Conservation (phyloP, 1,140 invertebrate genomes). For the Delia radicum region DNA sequence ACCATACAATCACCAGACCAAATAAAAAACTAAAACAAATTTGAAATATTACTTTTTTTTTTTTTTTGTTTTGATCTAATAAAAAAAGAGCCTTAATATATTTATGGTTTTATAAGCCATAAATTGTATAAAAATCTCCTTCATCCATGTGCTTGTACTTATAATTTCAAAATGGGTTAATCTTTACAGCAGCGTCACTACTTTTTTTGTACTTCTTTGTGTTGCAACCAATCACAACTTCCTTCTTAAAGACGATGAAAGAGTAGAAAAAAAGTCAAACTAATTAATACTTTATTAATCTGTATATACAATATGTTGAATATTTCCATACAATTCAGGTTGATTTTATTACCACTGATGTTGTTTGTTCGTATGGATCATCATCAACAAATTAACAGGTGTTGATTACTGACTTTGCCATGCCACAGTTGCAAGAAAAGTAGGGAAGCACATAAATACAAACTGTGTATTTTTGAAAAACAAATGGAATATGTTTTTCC, state of each 20-base stretch:
- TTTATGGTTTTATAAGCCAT: conserved; percentile 5
- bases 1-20: too few relatives aligned
- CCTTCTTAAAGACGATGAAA: not conserved
- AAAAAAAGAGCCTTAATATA: not conserved
- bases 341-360: not conserved
- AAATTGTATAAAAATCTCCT: not conserved
- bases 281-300: conserved; percentile 15
- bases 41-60: conserved; percentile 5
- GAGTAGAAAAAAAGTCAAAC: not conserved
- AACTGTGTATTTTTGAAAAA: too few relatives aligned
- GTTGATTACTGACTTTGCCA: not conserved
- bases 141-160: not conserved
- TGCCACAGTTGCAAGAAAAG: not conserved
- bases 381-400: not conserved
- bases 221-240: conserved; percentile 1
- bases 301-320: too few relatives aligned
- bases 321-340: not conserved
- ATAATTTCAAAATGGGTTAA: conserved; percentile 5
- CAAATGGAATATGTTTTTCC: too few relatives aligned
- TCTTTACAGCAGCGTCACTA: not conserved
- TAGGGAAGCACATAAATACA: too few relatives aligned
- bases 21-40: not conserved
- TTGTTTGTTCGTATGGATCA: not conserved
- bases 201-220: not conserved
- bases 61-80: not conserved